These are phyloP conservation scores for Uloborus diversus DNA, from an alignment of 1,140 invertebrate species.

Conservation along the genomic window DNA sequence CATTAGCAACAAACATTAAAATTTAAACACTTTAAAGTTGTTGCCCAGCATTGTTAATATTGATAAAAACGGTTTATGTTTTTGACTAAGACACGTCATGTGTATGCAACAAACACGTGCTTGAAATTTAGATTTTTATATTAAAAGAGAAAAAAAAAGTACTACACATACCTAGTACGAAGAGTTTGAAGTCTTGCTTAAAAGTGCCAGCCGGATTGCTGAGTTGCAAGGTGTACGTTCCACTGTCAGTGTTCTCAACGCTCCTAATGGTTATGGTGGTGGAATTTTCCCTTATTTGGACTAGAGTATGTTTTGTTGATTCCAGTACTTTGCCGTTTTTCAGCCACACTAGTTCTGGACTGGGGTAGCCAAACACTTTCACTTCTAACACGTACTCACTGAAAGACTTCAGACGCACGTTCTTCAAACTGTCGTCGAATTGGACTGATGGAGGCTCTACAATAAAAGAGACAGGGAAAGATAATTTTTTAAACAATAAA, in stretches of 20 bases:
- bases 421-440: conserved; percentile 71
- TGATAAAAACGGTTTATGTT: too few relatives aligned
- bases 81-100: too few relatives aligned
- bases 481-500: background rate
- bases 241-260: conserved; percentile 72
- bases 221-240: conserved; percentile 74
- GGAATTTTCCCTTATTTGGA: conserved; percentile 70
- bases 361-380: conserved; percentile 73
- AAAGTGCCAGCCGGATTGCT: conserved; percentile 76
- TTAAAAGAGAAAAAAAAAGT: background rate
- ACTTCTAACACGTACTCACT: conserved; percentile 71
- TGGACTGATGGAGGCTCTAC: conserved; percentile 73
- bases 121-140: background rate
- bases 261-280: conserved; percentile 73
- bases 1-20: too few relatives aligned
- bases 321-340: conserved; percentile 69
- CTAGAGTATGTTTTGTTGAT: conserved; percentile 67
- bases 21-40: too few relatives aligned
- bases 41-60: too few relatives aligned
- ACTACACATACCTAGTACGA: conserved; percentile 77
- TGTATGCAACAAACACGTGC: too few relatives aligned
- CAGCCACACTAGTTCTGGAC: conserved; percentile 73
- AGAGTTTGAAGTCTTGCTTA: conserved; percentile 76
- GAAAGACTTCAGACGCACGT: conserved; percentile 67
- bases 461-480: background rate